These are phyloP conservation scores for Dorcus parallelipipedus DNA, from an alignment of 2,888 invertebrate species.

Conservation along the genomic window DNA sequence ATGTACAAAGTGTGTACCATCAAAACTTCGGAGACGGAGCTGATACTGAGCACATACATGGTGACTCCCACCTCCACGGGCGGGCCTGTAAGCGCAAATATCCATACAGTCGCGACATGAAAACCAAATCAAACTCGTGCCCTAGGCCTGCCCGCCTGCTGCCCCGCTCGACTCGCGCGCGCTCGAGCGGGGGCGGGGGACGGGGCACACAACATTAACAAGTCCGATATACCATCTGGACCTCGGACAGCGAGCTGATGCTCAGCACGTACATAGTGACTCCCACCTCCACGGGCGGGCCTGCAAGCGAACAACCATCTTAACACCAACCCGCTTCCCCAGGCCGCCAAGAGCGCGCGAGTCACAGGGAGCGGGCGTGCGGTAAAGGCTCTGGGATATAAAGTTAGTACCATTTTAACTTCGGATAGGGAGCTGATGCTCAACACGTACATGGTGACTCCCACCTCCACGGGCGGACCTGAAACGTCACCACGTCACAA, in stretches of 20 bases:
- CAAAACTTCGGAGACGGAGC: slow-evolving; percentile 96
- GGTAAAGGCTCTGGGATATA: slow-evolving; percentile 32
- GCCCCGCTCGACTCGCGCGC: slow-evolving; percentile 37
- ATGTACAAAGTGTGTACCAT: slow-evolving; percentile 64
- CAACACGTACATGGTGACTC: slow-evolving; percentile 97
- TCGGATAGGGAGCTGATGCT: slow-evolving; percentile 98
- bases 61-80: slow-evolving; percentile 97
- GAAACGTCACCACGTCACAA: slow-evolving; percentile 57
- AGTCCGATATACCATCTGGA: slow-evolving; percentile 77
- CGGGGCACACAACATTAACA: slow-evolving; percentile 35
- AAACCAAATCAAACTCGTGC: slow-evolving; percentile 43
- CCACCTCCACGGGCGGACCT: slow-evolving; percentile 97
- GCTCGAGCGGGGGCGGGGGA: slow-evolving; percentile 36
- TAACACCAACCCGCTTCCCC: slow-evolving; percentile 41
- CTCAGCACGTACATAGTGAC: slow-evolving; percentile 98
- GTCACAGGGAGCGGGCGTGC: slow-evolving; percentile 41
- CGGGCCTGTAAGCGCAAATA: slow-evolving; percentile 73
- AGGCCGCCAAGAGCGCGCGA: slow-evolving; percentile 47
- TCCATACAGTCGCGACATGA: slow-evolving; percentile 25
- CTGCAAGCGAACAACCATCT: slow-evolving; percentile 63
- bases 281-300: slow-evolving; percentile 94
- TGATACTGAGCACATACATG: slow-evolving; percentile 97
- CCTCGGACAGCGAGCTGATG: slow-evolving; percentile 98
- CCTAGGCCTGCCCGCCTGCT: slow-evolving; percentile 44
- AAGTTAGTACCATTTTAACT: slow-evolving; percentile 85